Base-by-base conservation (phyloP, 2,888 invertebrate genomes). In the Electrophaes corylata region DNA sequence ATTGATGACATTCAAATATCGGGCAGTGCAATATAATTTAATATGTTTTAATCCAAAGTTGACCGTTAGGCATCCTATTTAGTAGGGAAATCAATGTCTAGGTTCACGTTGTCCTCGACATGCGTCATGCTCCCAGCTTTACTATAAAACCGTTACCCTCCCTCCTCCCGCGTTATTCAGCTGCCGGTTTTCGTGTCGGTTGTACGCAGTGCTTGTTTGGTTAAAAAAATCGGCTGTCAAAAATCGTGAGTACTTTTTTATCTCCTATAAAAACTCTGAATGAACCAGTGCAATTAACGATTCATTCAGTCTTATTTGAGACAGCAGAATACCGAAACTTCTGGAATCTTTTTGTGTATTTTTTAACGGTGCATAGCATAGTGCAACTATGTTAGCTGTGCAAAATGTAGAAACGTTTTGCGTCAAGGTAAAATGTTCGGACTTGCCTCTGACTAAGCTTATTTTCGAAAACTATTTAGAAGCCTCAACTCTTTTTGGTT, bases 111-210 rank as follows among this genome's bases (percentile, higher is more conserved):
- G 78, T 69, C 71, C 57, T 73, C 69, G 72, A 61, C 65, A 71
- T 70, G 78, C 78, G 79, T 80, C 76, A 76, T 71, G 71, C 68
- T 62, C 64, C 60, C 69, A 47, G 55, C 60, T 54, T 16, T 48
- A 39, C 56, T 81, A 85, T 85, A 85, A 76, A 85, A 76, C 68
- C 56, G 60, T 69, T 71, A 71, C 60, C 64, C 76, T 80, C 85
- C 81, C 79, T 70, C 79, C 78, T 75, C 78, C 71, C 71, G 61
- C 65, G 71, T 70, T 81, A 85, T 76, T 80, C 79, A 60, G 74
- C 74, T 66, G 58, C 63, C 62, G 53, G 62, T 66, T 60, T 57
- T 60, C 70, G 75, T 65, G 72, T 66, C 70, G 70, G 64, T 66
- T 60, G 72, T 65, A 71, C 80, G 76, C 8, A 19, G 74, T 65